Base-by-base conservation (phyloP, 2,113 vertebrate species). In the Hiodon tergisus region DNA sequence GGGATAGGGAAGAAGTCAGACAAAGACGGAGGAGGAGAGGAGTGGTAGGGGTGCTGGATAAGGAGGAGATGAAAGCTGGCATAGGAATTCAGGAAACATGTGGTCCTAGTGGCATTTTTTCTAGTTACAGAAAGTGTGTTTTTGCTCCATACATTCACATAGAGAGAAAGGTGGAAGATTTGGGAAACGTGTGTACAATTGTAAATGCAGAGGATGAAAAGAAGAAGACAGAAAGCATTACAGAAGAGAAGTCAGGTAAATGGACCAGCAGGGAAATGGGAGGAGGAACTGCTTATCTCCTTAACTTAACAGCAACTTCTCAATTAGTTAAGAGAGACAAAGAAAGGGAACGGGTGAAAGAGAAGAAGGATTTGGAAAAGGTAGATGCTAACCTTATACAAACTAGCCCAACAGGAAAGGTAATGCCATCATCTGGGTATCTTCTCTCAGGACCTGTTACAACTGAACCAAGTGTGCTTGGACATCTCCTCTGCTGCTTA, bases 131-230 rank as follows among this genome's bases (percentile, higher is more conserved):
- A 69, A 92, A 90, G 58, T 84, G 85, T 54, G 67, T 83, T 47
- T 99, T 98, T 84, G 90, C 94, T 80, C 97, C 97, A 7, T 98
- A 99, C 53, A 94, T 99, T 75, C 96, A 97, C 0, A 94, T 99
- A 71, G 95, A 98, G 68, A 96, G 94, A 78, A 98, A 98, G 85
- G 87, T 95, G 70, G 94, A 94, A 71, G 93, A 97, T 73, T 88
- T 91, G 0, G 96, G 95, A 73, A 94, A 94, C 6, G 93, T 98
- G 73, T 98, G 96, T 85, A 95, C 94, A 76, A 96, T 99, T 79
- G 93, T 99, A 74, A 99, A 99, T 3, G 95, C 93, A 0, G 95
- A 98, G 76, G 97, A 98, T 77, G 97, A 98, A 72, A 63, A 58
- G 76, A 72, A 72, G 53, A 71, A 65, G 62, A 3, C 11, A 71